Conservation (phyloP, 2,797 vertebrate species). For the Protonibea diacanthus region DNA sequence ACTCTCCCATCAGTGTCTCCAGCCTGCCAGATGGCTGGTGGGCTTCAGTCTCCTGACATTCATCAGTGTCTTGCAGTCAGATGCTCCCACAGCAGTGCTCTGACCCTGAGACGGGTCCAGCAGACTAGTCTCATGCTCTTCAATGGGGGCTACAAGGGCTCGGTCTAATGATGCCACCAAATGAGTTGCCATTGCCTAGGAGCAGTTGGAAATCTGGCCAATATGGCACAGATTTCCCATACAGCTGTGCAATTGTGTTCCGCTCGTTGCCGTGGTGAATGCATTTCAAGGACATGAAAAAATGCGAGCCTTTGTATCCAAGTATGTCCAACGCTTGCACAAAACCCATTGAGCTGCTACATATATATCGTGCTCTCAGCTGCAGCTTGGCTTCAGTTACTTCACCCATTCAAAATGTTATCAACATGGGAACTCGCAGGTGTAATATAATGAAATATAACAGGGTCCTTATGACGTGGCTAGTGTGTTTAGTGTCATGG, state of each 20-base stretch:
- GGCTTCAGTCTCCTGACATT: conserved; percentile 79
- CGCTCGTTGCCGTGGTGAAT: conserved; percentile 31
- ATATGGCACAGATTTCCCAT: conserved; percentile 57
- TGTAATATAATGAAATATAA: conserved; percentile 47
- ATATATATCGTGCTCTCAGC: conserved; percentile 25
- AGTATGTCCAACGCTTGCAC: conserved; percentile 38
- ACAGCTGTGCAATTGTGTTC: conserved; percentile 53
- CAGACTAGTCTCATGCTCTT: conserved; percentile 45
- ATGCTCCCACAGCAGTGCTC: conserved; percentile 72
- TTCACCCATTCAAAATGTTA: conserved; percentile 19
- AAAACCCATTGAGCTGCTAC: conserved; percentile 44
- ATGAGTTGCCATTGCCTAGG: conserved; percentile 60
- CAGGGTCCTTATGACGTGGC: conserved; percentile 33
- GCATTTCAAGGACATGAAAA: conserved; percentile 50
- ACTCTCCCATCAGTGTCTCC: conserved; percentile 66
- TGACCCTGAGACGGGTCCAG: conserved; percentile 68
- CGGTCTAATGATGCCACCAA: conserved; percentile 76
- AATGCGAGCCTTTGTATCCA: conserved; percentile 1
- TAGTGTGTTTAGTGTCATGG: conserved; percentile 51
- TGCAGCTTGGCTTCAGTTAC: conserved; percentile 15
- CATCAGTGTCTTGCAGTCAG: conserved; percentile 83
- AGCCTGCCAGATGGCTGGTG: conserved; percentile 75
- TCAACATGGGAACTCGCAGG: conserved; percentile 17
- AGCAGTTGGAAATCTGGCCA: conserved; percentile 61
- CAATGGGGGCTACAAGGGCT: conserved; percentile 37